Conservation (phyloP, 2,113 vertebrate species). For the Suricata suricatta region DNA sequence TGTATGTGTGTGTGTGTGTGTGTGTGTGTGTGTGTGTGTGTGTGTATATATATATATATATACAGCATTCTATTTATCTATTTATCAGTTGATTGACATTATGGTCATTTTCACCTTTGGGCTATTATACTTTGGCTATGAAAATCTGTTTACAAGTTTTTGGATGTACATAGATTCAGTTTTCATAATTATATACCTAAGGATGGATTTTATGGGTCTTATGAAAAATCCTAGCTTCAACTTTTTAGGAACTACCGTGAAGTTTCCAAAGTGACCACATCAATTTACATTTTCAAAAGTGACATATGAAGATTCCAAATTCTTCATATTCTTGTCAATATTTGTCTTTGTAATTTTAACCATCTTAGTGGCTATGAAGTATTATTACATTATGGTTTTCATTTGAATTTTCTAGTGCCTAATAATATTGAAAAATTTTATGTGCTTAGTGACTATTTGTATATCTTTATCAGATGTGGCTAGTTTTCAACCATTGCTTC, state of each 20-base stretch:
- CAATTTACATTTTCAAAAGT: neutral
- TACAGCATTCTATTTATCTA: neutral
- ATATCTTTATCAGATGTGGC: neutral
- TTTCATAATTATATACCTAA: neutral
- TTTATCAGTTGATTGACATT: neutral
- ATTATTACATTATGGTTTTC: neutral
- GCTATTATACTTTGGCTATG: neutral
- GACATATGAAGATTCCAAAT: neutral
- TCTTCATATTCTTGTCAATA: neutral
- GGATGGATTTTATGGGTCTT: neutral
- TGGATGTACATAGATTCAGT: neutral
- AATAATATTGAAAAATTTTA: neutral
- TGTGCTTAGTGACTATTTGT: neutral
- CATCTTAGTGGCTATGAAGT: neutral
- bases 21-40: too few relatives aligned
- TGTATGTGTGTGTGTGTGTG: neutral
- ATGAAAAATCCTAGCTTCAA: neutral
- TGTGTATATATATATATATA: neutral
- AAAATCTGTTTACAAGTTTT: neutral
- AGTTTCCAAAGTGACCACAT: neutral
- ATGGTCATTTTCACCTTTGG: neutral
- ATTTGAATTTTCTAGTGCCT: neutral
- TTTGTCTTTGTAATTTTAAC: neutral
- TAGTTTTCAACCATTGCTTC: neutral
- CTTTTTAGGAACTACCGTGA: neutral